Evolutionary conservation across 1,140 invertebrate species (phyloP).

Genomic region (Brachionus rubens): DNA sequence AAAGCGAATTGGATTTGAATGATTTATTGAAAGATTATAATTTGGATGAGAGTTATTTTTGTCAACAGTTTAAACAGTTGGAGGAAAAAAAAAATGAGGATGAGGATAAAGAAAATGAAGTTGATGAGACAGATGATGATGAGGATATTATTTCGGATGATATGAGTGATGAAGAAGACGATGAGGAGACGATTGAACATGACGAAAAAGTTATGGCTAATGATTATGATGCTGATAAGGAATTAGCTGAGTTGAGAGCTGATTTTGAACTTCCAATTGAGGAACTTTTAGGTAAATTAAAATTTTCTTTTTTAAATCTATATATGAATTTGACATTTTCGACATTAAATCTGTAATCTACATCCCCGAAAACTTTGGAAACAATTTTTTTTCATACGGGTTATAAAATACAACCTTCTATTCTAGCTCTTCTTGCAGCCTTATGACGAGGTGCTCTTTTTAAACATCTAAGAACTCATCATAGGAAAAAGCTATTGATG

Average conservation of each 20-base stretch:
- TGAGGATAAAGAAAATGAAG: conserved; percentile 49
- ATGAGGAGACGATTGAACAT: conserved; percentile 48
- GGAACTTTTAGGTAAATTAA: background rate
- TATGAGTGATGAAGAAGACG: conserved; percentile 50
- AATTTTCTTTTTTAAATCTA: background rate
- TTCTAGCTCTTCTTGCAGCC: too few relatives aligned
- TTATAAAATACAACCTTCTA: too few relatives aligned
- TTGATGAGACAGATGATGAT: conserved; percentile 49
- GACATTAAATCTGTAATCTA: background rate
- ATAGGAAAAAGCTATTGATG: too few relatives aligned
- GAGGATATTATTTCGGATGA: conserved; percentile 41
- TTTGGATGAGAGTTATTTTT: conserved; percentile 37
- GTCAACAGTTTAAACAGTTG: conserved; percentile 48
- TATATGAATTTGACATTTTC: background rate
- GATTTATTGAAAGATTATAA: conserved; percentile 64
- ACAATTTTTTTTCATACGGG: too few relatives aligned
- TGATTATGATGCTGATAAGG: conserved; percentile 52
- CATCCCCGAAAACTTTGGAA: too few relatives aligned
- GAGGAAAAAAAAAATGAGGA: conserved; percentile 57
- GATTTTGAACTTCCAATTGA: conserved; percentile 47
- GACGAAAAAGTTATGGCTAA: conserved; percentile 52
- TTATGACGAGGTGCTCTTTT: too few relatives aligned
- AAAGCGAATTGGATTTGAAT: conserved; percentile 84
- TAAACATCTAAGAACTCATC: too few relatives aligned
- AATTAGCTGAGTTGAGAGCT: conserved; percentile 55